These are phyloP conservation scores for Escarpia spicata DNA, from an alignment of 2,888 invertebrate species.

Conservation along the genomic window DNA sequence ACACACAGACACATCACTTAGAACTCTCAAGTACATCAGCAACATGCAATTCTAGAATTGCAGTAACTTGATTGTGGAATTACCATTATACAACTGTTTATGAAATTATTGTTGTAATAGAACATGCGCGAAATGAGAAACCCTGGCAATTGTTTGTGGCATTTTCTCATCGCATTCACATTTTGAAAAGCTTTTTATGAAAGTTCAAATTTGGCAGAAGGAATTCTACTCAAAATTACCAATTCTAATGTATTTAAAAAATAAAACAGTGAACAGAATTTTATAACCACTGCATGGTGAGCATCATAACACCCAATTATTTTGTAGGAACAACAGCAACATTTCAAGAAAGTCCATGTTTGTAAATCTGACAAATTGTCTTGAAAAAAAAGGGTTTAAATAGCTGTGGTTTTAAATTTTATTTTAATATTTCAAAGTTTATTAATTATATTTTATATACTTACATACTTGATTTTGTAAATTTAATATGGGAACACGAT, in stretches of 20 bases:
- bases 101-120: neutral
- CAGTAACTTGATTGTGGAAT: too few species aligned
- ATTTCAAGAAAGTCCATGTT: neutral
- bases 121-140: neutral
- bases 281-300: too few species aligned
- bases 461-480: neutral
- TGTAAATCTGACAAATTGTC: neutral
- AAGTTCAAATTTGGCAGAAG: neutral
- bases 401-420: neutral
- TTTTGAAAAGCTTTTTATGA: neutral
- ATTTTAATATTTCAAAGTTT: neutral
- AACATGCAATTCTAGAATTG: too few species aligned
- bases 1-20: too few species aligned
- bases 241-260: too few species aligned
- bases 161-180: neutral
- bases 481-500: neutral
- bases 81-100: too few species aligned
- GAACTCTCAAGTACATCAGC: too few species aligned
- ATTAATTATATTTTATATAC: neutral
- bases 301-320: too few species aligned
- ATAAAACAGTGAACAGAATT: too few species aligned
- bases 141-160: neutral
- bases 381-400: neutral
- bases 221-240: too few species aligned
- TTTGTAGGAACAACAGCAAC: neutral